Evolutionary conservation across 2,888 invertebrate species (phyloP).

Genomic region (Dryomyza anilis): DNA sequence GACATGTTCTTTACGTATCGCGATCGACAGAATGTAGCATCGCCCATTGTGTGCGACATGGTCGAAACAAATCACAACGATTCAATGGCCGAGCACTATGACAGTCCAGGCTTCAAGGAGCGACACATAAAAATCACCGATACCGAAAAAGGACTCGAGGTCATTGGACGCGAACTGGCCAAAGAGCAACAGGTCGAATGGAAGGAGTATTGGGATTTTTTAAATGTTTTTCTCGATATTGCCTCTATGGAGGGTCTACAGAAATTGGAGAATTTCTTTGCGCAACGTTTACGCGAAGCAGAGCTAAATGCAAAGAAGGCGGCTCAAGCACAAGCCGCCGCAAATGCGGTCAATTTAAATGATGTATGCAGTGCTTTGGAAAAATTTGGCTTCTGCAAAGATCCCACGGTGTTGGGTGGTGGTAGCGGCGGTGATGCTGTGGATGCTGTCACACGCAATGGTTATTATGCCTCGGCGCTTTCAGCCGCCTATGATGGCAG

Average conservation of each 20-base stretch:
- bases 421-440: conserved; percentile 6
- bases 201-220: conserved; percentile 93
- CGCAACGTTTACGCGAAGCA: conserved; percentile 35
- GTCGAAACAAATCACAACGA: conserved; percentile 11
- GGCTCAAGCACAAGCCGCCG: conserved; percentile 25
- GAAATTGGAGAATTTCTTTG: conserved; percentile 76
- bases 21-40: conserved; percentile 37
- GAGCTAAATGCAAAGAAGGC: conserved; percentile 34
- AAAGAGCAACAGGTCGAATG: conserved; percentile 76
- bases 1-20: conserved; percentile 50
- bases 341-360: conserved; percentile 35
- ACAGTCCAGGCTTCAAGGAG: conserved; percentile 53
- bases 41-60: conserved; percentile 38
- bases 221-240: conserved; percentile 81
- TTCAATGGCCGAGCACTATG: conserved; percentile 31
- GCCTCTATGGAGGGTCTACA: conserved; percentile 73
- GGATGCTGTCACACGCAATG: conserved; percentile 21
- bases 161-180: conserved; percentile 75
- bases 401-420: conserved; percentile 4
- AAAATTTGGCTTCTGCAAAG: conserved; percentile 32
- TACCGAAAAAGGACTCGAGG: conserved; percentile 85
- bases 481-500: too few species aligned
- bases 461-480: conserved; percentile 20
- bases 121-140: conserved; percentile 69
- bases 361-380: conserved; percentile 44